These are phyloP conservation scores for Natrix natrix DNA, from an alignment of 2,797 vertebrate genomes.

Conservation along the genomic window DNA sequence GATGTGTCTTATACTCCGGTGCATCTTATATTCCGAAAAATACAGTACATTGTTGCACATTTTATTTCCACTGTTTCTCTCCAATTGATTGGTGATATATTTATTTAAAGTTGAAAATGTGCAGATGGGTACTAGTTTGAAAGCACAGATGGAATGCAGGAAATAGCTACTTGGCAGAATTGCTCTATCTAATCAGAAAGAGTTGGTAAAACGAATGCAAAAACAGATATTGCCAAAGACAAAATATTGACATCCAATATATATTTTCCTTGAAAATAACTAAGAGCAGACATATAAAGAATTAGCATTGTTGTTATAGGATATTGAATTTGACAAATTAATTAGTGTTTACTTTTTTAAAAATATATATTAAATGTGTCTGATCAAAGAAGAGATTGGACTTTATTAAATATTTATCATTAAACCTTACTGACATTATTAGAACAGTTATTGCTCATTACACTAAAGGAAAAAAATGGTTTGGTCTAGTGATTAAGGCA, in stretches of 20 bases:
- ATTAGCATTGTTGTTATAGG: slow-evolving; percentile 18
- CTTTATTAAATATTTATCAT: neutral
- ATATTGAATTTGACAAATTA: neutral
- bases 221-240: slow-evolving; percentile 51
- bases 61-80: fast-evolving
- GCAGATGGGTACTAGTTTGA: slow-evolving; percentile 73
- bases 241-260: slow-evolving; percentile 58
- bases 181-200: slow-evolving; percentile 54
- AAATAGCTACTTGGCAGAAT: slow-evolving; percentile 67
- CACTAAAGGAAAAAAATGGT: neutral
- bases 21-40: no score
- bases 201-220: slow-evolving; percentile 38
- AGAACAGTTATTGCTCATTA: neutral
- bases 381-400: neutral
- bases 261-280: slow-evolving; percentile 36
- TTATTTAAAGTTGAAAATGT: slow-evolving; percentile 66
- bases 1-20: no score
- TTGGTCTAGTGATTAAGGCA: no score
- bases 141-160: slow-evolving; percentile 73
- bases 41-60: no score
- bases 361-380: neutral
- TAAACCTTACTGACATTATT: neutral
- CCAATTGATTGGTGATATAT: slow-evolving; percentile 57
- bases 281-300: slow-evolving; percentile 41
- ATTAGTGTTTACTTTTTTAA: neutral